These are phyloP conservation scores for Nycticryphes semicollaris DNA, from an alignment of 2,113 vertebrate genomes.

Conservation along the genomic window DNA sequence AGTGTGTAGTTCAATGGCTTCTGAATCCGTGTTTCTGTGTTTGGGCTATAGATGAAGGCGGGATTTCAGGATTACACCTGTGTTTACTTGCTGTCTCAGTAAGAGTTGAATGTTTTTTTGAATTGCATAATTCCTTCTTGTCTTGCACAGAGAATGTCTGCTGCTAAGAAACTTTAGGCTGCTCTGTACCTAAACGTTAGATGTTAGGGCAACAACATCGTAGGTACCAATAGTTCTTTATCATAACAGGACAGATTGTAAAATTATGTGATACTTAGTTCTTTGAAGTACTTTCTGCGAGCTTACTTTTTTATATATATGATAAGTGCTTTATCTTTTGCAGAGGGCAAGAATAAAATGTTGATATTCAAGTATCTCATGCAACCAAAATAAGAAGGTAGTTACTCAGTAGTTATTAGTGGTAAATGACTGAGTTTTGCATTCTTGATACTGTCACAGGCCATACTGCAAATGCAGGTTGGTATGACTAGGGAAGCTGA, in stretches of 20 bases:
- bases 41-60: background rate
- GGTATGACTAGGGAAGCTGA: background rate
- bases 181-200: background rate
- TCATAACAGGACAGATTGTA: background rate
- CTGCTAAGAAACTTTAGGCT: background rate
- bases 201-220: fast-evolving
- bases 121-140: background rate
- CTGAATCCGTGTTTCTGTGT: background rate
- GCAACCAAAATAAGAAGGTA: background rate
- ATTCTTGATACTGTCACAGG: background rate
- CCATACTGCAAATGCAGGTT: background rate
- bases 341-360: background rate
- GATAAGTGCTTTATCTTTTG: background rate
- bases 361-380: background rate
- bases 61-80: background rate
- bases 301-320: background rate
- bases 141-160: background rate
- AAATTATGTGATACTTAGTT: background rate
- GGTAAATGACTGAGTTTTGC: background rate
- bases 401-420: background rate
- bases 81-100: background rate
- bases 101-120: background rate
- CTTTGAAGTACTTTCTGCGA: background rate
- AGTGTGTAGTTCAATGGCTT: background rate
- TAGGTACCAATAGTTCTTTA: background rate